These are phyloP conservation scores for Mimumesa dahlbomi DNA, from an alignment of 2,888 invertebrate species.

Conservation along the genomic window DNA sequence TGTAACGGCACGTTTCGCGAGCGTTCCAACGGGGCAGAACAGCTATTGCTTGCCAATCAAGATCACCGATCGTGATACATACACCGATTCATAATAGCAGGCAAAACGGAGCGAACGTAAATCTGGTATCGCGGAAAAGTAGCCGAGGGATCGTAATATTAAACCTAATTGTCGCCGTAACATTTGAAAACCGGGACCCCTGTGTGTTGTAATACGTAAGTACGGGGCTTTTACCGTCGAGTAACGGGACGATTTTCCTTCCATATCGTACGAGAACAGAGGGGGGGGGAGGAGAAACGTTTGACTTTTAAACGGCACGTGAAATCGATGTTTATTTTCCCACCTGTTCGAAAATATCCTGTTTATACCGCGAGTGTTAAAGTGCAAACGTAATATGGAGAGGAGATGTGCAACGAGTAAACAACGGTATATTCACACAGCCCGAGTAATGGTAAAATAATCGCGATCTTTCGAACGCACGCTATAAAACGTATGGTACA, in stretches of 20 bases:
- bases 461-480: background rate
- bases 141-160: background rate
- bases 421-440: background rate
- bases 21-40: conserved; percentile 15
- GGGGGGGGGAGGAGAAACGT: no score
- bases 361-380: no score
- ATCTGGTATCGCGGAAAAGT: conserved; percentile 1
- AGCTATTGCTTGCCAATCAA: conserved; percentile 25
- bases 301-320: background rate
- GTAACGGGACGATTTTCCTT: no score
- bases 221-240: no score
- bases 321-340: no score
- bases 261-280: no score
- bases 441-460: background rate
- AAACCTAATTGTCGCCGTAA: background rate
- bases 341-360: background rate
- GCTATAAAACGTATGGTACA: no score
- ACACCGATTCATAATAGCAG: conserved; percentile 34
- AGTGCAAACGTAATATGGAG: background rate
- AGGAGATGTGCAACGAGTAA: no score
- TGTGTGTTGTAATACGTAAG: no score
- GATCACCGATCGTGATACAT: conserved; percentile 48
- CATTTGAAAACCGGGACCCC: no score
- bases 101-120: background rate
- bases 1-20: conserved; percentile 38